Evolutionary conservation across 2,113 vertebrate genomes (phyloP).

Genomic region (Pampusana beccarii): DNA sequence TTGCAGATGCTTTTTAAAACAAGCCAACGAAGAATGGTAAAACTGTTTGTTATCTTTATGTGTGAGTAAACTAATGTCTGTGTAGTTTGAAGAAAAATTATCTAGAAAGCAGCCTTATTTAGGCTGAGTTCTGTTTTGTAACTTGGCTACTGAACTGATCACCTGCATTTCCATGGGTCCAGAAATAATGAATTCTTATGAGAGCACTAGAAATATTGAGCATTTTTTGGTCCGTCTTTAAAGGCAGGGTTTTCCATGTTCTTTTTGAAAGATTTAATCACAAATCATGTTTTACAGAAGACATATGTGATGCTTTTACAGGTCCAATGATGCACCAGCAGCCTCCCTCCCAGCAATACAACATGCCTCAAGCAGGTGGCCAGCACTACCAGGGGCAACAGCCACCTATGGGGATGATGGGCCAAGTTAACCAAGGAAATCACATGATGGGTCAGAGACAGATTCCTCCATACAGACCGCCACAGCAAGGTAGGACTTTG

Average conservation of each 20-base stretch:
- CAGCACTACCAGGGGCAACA: constrained; percentile 99
- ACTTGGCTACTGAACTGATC: background rate
- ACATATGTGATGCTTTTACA: constrained; percentile 24
- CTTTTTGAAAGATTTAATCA: background rate
- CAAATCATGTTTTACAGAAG: background rate
- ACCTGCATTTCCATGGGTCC: background rate
- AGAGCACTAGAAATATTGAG: background rate
- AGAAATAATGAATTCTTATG: background rate
- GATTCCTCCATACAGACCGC: constrained; percentile 96
- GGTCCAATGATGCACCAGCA: constrained; percentile 99
- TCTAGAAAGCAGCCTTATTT: background rate
- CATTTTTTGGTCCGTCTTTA: background rate
- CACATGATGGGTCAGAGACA: constrained; percentile 98
- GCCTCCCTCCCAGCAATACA: constrained; percentile 94
- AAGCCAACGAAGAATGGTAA: background rate
- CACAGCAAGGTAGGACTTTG: constrained; percentile 90
- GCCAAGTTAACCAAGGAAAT: constrained; percentile 94
- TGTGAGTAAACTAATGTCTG: background rate
- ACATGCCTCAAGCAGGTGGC: constrained; percentile 90
- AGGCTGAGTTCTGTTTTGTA: background rate
- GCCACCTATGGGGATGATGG: constrained; percentile 96
- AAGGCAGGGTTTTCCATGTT: background rate
- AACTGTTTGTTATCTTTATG: background rate
- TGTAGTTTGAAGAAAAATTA: background rate
- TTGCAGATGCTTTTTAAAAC: background rate